A percentile compares a stretch with the other conserved stretches of the same genome.
These are phyloP conservation scores for Volucella bombylans DNA, from an alignment of 2,888 invertebrate genomes.

Conservation along the genomic window DNA sequence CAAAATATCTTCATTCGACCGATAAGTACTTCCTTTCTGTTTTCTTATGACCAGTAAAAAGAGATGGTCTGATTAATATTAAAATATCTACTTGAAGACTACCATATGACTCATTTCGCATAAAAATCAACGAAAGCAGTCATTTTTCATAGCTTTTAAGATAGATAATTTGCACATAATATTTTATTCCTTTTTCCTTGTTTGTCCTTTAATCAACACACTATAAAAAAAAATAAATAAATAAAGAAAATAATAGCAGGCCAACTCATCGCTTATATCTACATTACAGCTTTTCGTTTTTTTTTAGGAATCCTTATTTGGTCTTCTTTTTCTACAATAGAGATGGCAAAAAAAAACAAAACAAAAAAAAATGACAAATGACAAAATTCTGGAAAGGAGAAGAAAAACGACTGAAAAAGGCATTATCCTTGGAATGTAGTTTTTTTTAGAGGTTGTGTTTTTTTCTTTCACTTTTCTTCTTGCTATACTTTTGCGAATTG, in stretches of 20 bases:
- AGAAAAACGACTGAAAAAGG: constrained; percentile 46
- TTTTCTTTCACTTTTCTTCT: constrained; percentile 7
- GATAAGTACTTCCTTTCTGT: too few relatives aligned
- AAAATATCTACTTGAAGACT: too few relatives aligned
- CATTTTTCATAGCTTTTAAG: constrained; percentile 5
- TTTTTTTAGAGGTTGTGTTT: constrained; percentile 35
- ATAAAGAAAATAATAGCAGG: constrained; percentile 8
- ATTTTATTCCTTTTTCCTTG: constrained; percentile 26
- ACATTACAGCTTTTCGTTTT: constrained; percentile 5
- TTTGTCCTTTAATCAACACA: constrained; percentile 36
- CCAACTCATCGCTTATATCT: constrained; percentile 41
- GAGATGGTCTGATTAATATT: too few relatives aligned
- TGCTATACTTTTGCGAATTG: constrained; percentile 38
- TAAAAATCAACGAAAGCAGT: neutral
- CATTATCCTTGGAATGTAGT: constrained; percentile 50
- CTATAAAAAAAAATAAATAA: constrained; percentile 9
- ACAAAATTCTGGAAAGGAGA: constrained; percentile 50
- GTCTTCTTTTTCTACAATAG: neutral
- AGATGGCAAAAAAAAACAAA: constrained; percentile 10
- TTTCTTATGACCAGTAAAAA: too few relatives aligned
- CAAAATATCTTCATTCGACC: too few relatives aligned
- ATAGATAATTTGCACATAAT: constrained; percentile 49
- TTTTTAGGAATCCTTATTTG: constrained; percentile 1
- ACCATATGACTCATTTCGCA: too few relatives aligned
- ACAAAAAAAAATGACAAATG: constrained; percentile 60